Base-by-base conservation (phyloP, 2,888 invertebrate genomes). In the Protophormia terraenovae region DNA sequence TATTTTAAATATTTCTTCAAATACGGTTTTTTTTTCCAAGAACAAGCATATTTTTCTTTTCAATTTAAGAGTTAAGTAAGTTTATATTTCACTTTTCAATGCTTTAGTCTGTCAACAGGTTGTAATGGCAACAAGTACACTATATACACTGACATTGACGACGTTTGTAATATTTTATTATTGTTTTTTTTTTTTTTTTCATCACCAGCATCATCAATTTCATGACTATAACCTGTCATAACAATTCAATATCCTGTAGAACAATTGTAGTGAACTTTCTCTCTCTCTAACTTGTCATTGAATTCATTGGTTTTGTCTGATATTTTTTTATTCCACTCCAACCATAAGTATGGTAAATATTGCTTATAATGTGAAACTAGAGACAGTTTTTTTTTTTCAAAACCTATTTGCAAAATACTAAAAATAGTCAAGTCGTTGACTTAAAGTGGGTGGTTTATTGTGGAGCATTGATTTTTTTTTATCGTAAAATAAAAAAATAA, bases 231-330 rank as follows among this genome's bases (percentile, higher is more conserved):
- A 78, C 47, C 72, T 78, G 81, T 82, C 85, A 85, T 78, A 82
- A 85, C 81, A 85, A 73, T 64, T 78, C 81, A 85, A 81, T 85
- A 85, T 85, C 81, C 73, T 81, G 84, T 69, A 58, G 58, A 69
- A 47, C 69, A 62, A 77, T 84, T 84, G 84, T 66, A 79, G 71
- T 55, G 71, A 76, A 47, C 53, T 72, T n/a, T n/a, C n/a, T n/a
- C n/a, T n/a, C n/a, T n/a, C n/a, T n/a, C n/a, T n/a, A n/a, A n/a
- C 67, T 75, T 76, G 71, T 35, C 76, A 81, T 77, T 77, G 80
- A 77, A 77, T 72, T 67, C 60, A 72, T 50, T 50, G 16, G n/a
- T 12, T 6, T 45, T 53, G 24, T 53, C 24, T 53, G 14, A 3
- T 38, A 12, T 29, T 38, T 24, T 45, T 60, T 24, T 50, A 77